Evolutionary conservation across 2,888 invertebrate genomes (phyloP).

Genomic region (Syrphus vitripennis): DNA sequence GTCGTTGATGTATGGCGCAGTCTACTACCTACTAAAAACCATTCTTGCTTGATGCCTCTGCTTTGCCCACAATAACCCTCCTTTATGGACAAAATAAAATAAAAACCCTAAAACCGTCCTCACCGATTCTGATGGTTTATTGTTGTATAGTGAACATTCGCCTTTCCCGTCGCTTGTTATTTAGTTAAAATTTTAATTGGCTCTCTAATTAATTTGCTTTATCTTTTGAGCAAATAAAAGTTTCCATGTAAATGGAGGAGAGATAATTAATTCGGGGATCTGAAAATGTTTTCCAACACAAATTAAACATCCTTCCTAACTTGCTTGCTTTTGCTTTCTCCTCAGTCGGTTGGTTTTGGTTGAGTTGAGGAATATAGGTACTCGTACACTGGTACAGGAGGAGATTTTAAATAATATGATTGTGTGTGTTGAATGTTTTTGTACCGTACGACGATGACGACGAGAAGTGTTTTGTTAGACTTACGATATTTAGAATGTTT

Average conservation of each 20-base stretch:
- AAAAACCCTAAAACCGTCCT: background rate
- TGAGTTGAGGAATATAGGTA: background rate
- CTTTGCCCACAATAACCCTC: background rate
- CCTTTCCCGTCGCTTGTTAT: slow-evolving; percentile 72
- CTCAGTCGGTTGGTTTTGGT: background rate
- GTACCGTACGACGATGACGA: background rate
- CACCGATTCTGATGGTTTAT: slow-evolving; percentile 47
- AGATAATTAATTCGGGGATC: slow-evolving; percentile 74
- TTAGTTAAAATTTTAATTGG: slow-evolving; percentile 76
- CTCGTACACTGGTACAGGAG: background rate
- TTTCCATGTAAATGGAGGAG: slow-evolving; percentile 74
- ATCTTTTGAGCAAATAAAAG: slow-evolving; percentile 75
- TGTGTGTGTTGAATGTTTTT: slow-evolving; percentile 9
- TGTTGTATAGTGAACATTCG: slow-evolving; percentile 58
- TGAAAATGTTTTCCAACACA: slow-evolving; percentile 71
- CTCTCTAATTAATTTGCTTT: slow-evolving; percentile 76
- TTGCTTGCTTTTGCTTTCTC: background rate
- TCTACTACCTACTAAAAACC: background rate
- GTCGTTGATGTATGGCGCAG: background rate
- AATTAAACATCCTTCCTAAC: slow-evolving; percentile 61
- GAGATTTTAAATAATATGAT: background rate
- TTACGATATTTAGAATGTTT: slow-evolving; percentile 18
- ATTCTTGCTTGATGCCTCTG: slow-evolving; percentile 22
- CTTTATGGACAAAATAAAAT: too few relatives aligned
- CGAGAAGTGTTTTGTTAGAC: background rate